Conservation (phyloP, 1,140 invertebrate genomes). For the Aphis craccivora region DNA sequence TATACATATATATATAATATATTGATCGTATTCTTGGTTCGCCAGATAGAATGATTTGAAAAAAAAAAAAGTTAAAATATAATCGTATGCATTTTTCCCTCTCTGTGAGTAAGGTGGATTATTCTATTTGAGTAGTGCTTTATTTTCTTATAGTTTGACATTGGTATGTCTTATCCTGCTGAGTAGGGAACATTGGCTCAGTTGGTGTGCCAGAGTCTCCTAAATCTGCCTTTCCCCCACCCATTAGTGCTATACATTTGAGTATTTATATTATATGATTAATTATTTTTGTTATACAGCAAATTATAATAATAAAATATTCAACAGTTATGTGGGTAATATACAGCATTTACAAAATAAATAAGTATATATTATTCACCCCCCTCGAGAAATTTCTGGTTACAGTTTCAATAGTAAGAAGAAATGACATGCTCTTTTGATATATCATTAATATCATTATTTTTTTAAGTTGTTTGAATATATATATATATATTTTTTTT, state of each 20-base stretch:
- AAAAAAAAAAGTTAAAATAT: too few species aligned
- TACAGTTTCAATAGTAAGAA: background rate
- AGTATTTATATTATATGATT: background rate
- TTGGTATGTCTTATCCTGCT: background rate
- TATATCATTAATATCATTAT: background rate
- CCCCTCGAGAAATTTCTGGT: background rate
- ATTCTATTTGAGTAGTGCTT: too few species aligned
- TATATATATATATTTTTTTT: background rate
- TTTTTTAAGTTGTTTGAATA: background rate
- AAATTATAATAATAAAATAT: too few species aligned
- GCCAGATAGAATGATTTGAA: too few species aligned
- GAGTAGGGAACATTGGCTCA: background rate
- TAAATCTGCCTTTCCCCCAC: too few species aligned
- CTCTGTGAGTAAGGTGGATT: background rate
- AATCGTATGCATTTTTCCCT: background rate
- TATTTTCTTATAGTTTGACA: background rate
- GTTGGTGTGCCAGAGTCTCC: background rate
- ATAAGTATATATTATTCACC: background rate
- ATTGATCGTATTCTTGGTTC: too few species aligned
- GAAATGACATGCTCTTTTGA: background rate
- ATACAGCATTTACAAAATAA: background rate
- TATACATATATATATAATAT: too few species aligned
- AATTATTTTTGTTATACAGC: too few species aligned
- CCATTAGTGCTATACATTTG: background rate
- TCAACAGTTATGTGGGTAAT: background rate